phyloP scores from a whole-genome alignment of 2,797 vertebrate species.

The Sebastes reedi region DNA sequence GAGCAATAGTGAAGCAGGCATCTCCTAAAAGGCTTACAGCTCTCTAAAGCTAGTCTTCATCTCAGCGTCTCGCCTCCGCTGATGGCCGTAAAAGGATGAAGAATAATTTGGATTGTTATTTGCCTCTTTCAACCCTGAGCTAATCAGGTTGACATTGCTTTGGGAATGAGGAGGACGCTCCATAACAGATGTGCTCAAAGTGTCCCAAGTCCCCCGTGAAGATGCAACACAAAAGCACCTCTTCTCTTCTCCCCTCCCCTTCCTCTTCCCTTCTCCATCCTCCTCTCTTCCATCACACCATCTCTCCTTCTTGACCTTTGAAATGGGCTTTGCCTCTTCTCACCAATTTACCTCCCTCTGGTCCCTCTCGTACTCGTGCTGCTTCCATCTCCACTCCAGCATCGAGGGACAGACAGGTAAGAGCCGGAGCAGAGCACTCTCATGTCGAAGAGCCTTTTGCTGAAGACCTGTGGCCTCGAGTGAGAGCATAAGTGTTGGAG shows the following conservation, averaged over 20 bases:
- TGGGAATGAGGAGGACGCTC: conserved; percentile 72
- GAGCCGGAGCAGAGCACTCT: conserved; percentile 87
- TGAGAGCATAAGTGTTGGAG: conserved; percentile 57
- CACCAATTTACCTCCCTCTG: conserved; percentile 76
- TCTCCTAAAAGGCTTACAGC: conserved; percentile 86
- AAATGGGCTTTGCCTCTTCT: conserved; percentile 77
- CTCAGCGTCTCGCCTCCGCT: conserved; percentile 56
- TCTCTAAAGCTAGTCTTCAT: conserved; percentile 75
- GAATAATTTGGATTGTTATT: conserved; percentile 82
- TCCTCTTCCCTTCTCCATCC: conserved; percentile 32
- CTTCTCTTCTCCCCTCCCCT: conserved; percentile 20
- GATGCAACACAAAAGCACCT: conserved; percentile 60
- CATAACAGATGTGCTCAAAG: conserved; percentile 80
- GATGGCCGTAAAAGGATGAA: conserved; percentile 84
- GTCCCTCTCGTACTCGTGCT: conserved; percentile 67
- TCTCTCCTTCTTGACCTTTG: conserved; percentile 79
- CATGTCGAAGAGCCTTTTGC: conserved; percentile 90
- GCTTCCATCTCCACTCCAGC: conserved; percentile 72
- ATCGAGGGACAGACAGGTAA: conserved; percentile 86
- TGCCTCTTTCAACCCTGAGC: conserved; percentile 78
- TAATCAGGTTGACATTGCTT: conserved; percentile 87
- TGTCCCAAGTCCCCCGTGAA: conserved; percentile 68
- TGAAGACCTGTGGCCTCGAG: conserved; percentile 77
- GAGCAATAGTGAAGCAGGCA: conserved; percentile 65
- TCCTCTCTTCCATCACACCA: conserved; percentile 64